A percentile compares a stretch with the other conserved stretches of the same genome.
phyloP scores from a whole-genome alignment of 2,888 invertebrate species.

The Mesodorylaimus sp. region DNA sequence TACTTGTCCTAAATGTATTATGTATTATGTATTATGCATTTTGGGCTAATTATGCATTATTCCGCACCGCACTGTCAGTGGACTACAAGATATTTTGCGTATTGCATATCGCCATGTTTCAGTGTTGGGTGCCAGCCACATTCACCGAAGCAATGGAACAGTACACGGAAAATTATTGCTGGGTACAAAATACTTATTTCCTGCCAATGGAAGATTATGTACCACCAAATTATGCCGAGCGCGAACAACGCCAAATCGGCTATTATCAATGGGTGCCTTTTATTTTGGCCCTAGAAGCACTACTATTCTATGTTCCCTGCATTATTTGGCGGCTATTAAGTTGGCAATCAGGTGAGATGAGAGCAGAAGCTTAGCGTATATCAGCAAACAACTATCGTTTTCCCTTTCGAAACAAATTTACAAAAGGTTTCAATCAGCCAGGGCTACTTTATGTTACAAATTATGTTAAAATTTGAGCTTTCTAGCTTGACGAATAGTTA shows the following conservation, averaged over 20 bases:
- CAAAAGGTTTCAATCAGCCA: neutral
- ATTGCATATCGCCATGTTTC: no score
- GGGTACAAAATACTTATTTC: conserved; percentile 30
- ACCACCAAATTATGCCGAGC: conserved; percentile 22
- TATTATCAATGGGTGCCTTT: conserved; percentile 19
- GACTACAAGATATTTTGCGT: no score
- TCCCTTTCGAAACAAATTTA: neutral
- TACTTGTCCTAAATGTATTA: no score
- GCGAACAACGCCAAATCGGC: conserved; percentile 26
- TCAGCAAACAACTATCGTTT: neutral
- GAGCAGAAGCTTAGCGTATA: conserved; percentile 2
- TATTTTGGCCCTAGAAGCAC: conserved; percentile 26
- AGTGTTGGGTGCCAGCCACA: conserved; percentile 31
- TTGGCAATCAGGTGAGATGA: conserved; percentile 27
- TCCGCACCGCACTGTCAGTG: no score
- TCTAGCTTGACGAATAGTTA: neutral
- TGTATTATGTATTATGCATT: no score
- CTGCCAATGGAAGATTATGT: conserved; percentile 28
- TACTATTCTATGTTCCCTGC: conserved; percentile 29
- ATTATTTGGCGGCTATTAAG: conserved; percentile 29
- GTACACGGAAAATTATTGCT: conserved; percentile 31
- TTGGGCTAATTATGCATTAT: no score
- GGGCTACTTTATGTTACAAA: no score
- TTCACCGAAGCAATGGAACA: conserved; percentile 24
- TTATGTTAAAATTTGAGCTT: no score